Evolutionary conservation across 2,113 vertebrate species (phyloP), one percentile per base, ranked within the genome.

Genomic region (Rhinoderma darwinii): DNA sequence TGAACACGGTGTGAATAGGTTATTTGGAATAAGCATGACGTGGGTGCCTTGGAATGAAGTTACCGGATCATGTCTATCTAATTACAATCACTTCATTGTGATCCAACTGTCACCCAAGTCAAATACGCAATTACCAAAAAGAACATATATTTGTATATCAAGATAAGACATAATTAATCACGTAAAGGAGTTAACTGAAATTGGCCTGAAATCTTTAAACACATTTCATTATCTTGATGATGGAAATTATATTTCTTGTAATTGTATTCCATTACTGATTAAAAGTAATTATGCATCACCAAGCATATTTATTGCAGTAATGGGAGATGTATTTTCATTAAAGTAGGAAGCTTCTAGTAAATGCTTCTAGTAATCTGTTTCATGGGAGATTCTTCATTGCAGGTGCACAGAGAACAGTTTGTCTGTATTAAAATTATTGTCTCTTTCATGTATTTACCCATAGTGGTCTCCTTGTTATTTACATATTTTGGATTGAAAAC

Each of bases 231-330:
- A 92, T 59, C 43, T 84, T n/a, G 54, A 59, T 82, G 73, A 88
- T 84, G 37, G 35, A 47, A 91, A 90, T 86, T 87, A 89, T 88
- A 79, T 1, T 32, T 78, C 75, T 91, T 91, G 89, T 92, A 91
- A 91, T 91, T 74, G 9, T 70, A 87, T 87, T 88, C 88, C 88
- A 88, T 85, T 89, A 91, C 88, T 90, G 90, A 92, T 91, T 90
- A 91, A 66, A 73, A 88, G 74, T 78, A 86, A 83, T 90, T 88
- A 92, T 80, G 61, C 84, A 54, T 80, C 32, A 32, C 76, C 12
- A 72, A 86, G 84, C 84, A 86, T 80, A 86, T 86, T 70, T 80
- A 86, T 80, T 72, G 25, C 47, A 70, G 80, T 80, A 86, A 86
- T 80, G 32, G 63, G 43, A 80, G 84, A 86, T 80, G 27, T 70